Percentiles rank a stretch among this genome's conserved stretches.
Evolutionary conservation across 2,797 vertebrate species (phyloP).

Genomic region (Argentina silus): DNA sequence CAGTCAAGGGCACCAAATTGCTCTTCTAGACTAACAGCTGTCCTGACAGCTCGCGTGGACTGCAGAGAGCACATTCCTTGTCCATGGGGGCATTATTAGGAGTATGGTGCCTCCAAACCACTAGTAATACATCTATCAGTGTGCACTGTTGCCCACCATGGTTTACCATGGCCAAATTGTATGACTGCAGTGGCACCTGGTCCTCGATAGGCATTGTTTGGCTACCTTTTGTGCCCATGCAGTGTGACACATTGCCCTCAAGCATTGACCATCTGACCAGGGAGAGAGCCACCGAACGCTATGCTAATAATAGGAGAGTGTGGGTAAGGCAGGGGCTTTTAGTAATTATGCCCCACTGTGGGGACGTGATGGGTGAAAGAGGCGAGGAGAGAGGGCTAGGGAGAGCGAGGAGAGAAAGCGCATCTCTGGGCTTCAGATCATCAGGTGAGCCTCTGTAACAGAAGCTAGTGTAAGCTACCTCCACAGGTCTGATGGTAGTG

Average conservation of each 20-base stretch:
- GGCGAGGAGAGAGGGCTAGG: constrained; percentile 40
- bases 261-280: constrained; percentile 85
- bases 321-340: constrained; percentile 70
- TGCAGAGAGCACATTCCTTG: constrained; percentile 52
- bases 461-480: constrained; percentile 32
- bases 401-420: constrained; percentile 28
- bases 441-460: constrained; percentile 30
- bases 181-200: constrained; percentile 77
- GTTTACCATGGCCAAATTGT: constrained; percentile 76
- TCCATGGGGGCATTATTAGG: constrained; percentile 62
- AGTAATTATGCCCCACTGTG: constrained; percentile 79
- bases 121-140: constrained; percentile 63
- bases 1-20: constrained; percentile 68
- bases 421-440: constrained; percentile 19
- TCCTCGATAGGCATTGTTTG: constrained; percentile 80
- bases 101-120: constrained; percentile 63
- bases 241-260: constrained; percentile 82
- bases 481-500: constrained; percentile 56
- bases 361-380: constrained; percentile 75
- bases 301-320: constrained; percentile 79
- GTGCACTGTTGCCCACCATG: constrained; percentile 64
- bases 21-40: constrained; percentile 50
- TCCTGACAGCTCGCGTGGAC: constrained; percentile 52
- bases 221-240: constrained; percentile 81
- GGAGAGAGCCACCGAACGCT: constrained; percentile 71